Conservation (phyloP, 2,888 invertebrate species). For the Drosophila tripunctata region DNA sequence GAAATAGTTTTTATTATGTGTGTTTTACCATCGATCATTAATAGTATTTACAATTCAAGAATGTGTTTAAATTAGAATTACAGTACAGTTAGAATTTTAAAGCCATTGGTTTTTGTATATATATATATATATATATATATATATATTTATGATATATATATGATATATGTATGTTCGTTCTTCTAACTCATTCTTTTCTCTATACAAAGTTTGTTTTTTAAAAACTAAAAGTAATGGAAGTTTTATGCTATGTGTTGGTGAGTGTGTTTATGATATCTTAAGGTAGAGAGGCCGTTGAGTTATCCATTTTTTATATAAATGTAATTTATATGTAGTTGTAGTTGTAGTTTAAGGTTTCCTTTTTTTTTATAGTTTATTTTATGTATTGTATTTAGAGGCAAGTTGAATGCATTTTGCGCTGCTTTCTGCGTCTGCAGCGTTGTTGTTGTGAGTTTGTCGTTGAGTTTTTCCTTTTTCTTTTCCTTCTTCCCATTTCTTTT, state of each 20-base stretch:
- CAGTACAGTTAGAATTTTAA: slow-evolving; percentile 51
- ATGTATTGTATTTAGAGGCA: slow-evolving; percentile 62
- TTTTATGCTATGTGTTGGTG: slow-evolving; percentile 30
- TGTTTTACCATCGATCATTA: slow-evolving; percentile 26
- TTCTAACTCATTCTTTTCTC: slow-evolving; percentile 46
- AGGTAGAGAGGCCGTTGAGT: slow-evolving; percentile 61
- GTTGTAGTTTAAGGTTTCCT: slow-evolving; percentile 37
- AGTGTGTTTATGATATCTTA: slow-evolving; percentile 51
- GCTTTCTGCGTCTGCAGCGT: slow-evolving; percentile 54
- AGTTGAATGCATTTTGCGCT: slow-evolving; percentile 77
- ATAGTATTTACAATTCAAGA: slow-evolving; percentile 71
- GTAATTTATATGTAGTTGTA: slow-evolving; percentile 15
- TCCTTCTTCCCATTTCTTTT: slow-evolving; percentile 3
- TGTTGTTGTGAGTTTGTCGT: slow-evolving; percentile 57
- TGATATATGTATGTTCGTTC: no score
- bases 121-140: no score
- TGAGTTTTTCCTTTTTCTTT: slow-evolving; percentile 24
- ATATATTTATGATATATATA: no score
- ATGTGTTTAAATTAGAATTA: slow-evolving; percentile 64
- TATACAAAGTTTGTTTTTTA: slow-evolving; percentile 35
- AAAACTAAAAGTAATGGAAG: slow-evolving; percentile 74
- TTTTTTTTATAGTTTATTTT: slow-evolving; percentile 22
- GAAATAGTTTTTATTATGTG: slow-evolving; percentile 30
- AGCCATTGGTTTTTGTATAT: slow-evolving; percentile 56
- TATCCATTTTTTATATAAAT: slow-evolving; percentile 17